phyloP scores from a whole-genome alignment of 1,140 invertebrate genomes.

The Conus ventricosus region DNA sequence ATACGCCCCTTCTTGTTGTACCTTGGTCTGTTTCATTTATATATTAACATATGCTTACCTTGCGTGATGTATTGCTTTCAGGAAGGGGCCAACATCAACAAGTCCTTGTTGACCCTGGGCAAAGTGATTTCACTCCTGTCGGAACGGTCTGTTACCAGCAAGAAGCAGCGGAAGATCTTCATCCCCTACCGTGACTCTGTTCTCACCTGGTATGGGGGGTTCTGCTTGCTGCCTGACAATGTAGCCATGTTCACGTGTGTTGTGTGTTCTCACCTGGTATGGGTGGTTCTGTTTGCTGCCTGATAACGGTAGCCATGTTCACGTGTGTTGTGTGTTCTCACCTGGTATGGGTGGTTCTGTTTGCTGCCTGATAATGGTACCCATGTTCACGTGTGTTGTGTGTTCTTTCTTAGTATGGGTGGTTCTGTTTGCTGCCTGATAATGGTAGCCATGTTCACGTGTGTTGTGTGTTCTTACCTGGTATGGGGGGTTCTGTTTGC shows the following conservation, averaged over 20 bases:
- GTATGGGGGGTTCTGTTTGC: slow-evolving; percentile 68
- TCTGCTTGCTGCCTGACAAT: too few relatives aligned
- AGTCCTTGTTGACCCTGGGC: slow-evolving; percentile 86
- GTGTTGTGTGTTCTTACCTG: slow-evolving; percentile 84
- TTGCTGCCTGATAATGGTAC: too few relatives aligned
- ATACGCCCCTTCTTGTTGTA: too few relatives aligned
- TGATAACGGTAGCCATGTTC: too few relatives aligned
- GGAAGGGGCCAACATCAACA: slow-evolving; percentile 88
- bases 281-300: slow-evolving; percentile 17
- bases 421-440: too few relatives aligned
- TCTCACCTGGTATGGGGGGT: slow-evolving; percentile 83
- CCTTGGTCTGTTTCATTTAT: too few relatives aligned
- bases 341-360: slow-evolving; percentile 79
- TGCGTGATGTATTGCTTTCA: slow-evolving; percentile 56
- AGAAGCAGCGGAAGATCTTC: slow-evolving; percentile 78
- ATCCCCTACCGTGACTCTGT: slow-evolving; percentile 95
- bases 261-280: slow-evolving; percentile 86
- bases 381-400: too few relatives aligned
- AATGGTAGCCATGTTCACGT: too few relatives aligned
- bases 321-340: slow-evolving; percentile 79
- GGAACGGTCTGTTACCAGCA: slow-evolving; percentile 71
- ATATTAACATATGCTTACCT: too few relatives aligned
- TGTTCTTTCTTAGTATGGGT: too few relatives aligned
- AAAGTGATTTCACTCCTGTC: slow-evolving; percentile 85
- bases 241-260: too few relatives aligned